Conservation (phyloP, 92 coral and sea anemone species). For the Virgularia gustaviana region DNA sequence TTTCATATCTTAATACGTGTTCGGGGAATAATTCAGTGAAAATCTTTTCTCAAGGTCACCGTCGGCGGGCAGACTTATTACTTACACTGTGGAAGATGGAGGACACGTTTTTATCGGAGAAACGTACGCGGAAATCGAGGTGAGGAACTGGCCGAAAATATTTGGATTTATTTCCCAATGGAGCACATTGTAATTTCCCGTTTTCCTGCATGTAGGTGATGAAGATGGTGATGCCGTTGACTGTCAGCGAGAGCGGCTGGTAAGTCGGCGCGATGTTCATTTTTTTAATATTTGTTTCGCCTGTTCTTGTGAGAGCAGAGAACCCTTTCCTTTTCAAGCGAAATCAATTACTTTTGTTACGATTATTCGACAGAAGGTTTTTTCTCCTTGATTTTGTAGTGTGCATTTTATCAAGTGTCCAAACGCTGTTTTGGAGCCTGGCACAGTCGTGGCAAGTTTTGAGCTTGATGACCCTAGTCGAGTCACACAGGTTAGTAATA, state of each 20-base stretch:
- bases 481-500: slow-evolving; percentile 70
- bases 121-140: slow-evolving; percentile 96
- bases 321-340: neutral
- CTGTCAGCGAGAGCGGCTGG: slow-evolving; percentile 96
- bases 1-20: too few species aligned
- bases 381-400: slow-evolving; percentile 43
- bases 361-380: neutral
- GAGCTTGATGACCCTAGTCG: slow-evolving; percentile 93
- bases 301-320: neutral
- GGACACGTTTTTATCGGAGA: slow-evolving; percentile 99
- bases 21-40: too few species aligned
- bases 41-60: slow-evolving; percentile 64
- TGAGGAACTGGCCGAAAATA: neutral
- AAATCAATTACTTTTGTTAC: neutral
- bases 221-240: slow-evolving; percentile 98
- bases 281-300: neutral
- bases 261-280: slow-evolving; percentile 34
- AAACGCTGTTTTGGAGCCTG: slow-evolving; percentile 89
- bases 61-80: slow-evolving; percentile 86
- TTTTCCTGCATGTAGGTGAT: slow-evolving; percentile 59
- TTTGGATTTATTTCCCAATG: too few species aligned
- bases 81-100: slow-evolving; percentile 85
- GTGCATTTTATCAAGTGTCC: slow-evolving; percentile 86
- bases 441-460: slow-evolving; percentile 81
- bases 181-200: too few species aligned